A percentile compares a stretch with the other conserved stretches of the same genome.
Evolutionary conservation across 30 jellyfish, hydroid and myxozoan genomes (phyloP).

Genomic region (Pelagia noctiluca): DNA sequence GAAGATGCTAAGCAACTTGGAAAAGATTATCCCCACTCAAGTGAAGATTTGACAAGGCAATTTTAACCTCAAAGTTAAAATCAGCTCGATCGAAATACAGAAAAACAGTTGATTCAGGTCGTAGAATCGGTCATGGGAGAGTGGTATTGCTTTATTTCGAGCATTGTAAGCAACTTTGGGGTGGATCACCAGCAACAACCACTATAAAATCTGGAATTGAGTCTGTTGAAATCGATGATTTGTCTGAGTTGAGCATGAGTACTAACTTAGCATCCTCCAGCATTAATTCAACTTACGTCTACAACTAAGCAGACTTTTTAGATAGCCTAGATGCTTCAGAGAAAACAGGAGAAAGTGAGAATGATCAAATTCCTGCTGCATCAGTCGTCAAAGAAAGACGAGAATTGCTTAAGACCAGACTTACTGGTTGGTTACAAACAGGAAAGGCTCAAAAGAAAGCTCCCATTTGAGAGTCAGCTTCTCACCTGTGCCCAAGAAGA

Average conservation of each 20-base stretch:
- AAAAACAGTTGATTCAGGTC: slow-evolving; percentile 17
- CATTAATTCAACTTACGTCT: background rate
- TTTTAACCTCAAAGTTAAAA: background rate
- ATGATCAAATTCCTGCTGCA: too few species aligned
- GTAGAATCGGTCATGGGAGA: slow-evolving; percentile 29
- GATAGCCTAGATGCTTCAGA: slow-evolving; percentile 18
- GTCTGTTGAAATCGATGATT: slow-evolving; percentile 14
- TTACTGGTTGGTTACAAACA: too few species aligned
- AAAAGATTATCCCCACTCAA: slow-evolving; percentile 18
- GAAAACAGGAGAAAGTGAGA: too few species aligned
- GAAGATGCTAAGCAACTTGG: slow-evolving; percentile 21
- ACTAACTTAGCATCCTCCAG: slow-evolving; percentile 5
- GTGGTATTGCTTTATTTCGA: slow-evolving; percentile 4
- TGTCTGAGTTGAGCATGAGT: too few species aligned
- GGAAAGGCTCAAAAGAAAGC: background rate
- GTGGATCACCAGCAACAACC: slow-evolving; percentile 21
- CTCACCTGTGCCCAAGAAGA: too few species aligned
- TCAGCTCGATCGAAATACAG: slow-evolving; percentile 16
- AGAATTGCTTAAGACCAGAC: too few species aligned
- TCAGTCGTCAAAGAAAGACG: too few species aligned
- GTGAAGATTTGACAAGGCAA: slow-evolving; percentile 23
- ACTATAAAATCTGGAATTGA: slow-evolving; percentile 17
- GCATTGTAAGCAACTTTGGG: slow-evolving; percentile 22
- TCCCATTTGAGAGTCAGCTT: slow-evolving; percentile 6
- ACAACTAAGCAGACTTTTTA: background rate